These are phyloP conservation scores for Ruditapes philippinarum DNA, from an alignment of 1,140 invertebrate species.

Conservation along the genomic window DNA sequence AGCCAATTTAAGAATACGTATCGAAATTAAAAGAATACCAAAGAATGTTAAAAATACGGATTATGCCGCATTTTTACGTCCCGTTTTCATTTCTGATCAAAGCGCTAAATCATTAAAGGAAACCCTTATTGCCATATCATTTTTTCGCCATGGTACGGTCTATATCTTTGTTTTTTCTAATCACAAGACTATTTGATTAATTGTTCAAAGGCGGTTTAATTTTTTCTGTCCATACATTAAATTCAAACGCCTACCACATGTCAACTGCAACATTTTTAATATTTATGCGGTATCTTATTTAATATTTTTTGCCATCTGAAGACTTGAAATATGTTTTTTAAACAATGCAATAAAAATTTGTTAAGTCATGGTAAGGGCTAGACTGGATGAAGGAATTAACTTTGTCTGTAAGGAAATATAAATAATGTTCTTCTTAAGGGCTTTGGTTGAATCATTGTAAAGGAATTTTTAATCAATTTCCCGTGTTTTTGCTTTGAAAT, in stretches of 20 bases:
- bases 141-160: no score
- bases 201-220: no score
- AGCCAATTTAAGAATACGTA: no score
- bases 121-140: no score
- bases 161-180: no score
- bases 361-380: background rate
- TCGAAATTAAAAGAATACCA: no score
- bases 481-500: background rate
- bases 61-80: no score
- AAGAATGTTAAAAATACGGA: no score
- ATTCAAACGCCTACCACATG: conserved; percentile 20
- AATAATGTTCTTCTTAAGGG: background rate
- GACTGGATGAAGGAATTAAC: background rate
- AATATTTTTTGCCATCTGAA: conserved; percentile 13
- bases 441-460: background rate
- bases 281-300: background rate
- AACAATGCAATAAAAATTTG: background rate
- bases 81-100: no score
- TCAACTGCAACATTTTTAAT: conserved; percentile 12
- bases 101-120: no score
- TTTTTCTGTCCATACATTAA: no score
- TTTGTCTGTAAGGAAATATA: background rate
- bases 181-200: no score
- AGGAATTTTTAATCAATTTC: background rate
- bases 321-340: background rate